phyloP scores from a whole-genome alignment of 2,888 invertebrate genomes.

The Aquatica leii region DNA sequence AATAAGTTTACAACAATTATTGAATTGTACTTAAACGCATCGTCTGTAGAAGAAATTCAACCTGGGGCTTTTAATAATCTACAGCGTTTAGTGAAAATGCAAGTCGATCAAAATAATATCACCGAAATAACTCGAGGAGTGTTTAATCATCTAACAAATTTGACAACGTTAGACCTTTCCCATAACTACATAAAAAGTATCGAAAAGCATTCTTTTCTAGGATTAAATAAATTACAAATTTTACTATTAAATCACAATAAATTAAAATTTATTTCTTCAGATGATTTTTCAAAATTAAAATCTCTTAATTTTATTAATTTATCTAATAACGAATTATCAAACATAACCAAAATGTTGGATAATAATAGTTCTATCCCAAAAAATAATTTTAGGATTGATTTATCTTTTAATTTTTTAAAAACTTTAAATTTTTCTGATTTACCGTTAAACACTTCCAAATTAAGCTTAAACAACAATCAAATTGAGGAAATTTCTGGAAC shows the following conservation, averaged over 20 bases:
- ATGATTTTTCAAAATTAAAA: too few species aligned
- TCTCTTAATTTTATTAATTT: conserved; percentile 6
- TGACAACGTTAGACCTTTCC: background rate
- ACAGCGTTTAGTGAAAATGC: conserved; percentile 6
- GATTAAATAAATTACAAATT: background rate
- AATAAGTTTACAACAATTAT: conserved; percentile 58
- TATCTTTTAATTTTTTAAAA: too few species aligned
- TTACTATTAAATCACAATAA: too few species aligned
- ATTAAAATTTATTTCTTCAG: too few species aligned
- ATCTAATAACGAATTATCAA: conserved; percentile 8
- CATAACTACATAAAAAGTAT: conserved; percentile 6
- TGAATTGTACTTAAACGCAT: conserved; percentile 58
- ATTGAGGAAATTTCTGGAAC: too few species aligned
- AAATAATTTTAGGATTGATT: background rate
- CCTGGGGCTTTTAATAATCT: conserved; percentile 58
- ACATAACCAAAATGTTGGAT: too few species aligned
- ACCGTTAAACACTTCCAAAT: too few species aligned
- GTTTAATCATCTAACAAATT: conserved; percentile 63
- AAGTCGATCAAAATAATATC: conserved; percentile 60
- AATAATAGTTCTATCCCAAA: background rate
- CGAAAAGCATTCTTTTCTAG: conserved; percentile 8
- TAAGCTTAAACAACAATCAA: too few species aligned
- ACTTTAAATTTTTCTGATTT: too few species aligned
- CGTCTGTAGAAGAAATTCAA: conserved; percentile 29
- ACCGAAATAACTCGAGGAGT: conserved; percentile 58